Conservation (phyloP, 2,113 vertebrate genomes). For the Caloenas nicobarica region DNA sequence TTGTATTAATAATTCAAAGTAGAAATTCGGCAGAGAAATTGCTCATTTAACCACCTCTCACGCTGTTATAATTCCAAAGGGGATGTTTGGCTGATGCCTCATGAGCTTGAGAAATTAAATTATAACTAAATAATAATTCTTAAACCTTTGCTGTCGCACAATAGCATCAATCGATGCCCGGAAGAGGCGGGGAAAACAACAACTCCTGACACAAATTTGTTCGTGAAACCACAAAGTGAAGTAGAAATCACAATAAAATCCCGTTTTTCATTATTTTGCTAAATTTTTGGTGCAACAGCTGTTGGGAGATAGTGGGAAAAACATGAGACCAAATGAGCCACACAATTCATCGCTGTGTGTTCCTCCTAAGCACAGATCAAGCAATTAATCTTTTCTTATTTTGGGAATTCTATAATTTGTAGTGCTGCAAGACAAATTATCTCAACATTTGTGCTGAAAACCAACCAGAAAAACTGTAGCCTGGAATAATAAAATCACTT, state of each 20-base stretch:
- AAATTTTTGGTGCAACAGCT: not conserved
- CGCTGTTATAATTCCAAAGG: not conserved
- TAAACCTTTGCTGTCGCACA: not conserved
- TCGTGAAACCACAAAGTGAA: not conserved
- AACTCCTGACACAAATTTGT: accelerated
- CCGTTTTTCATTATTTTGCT: accelerated
- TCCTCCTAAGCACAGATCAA: not conserved
- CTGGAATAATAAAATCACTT: accelerated
- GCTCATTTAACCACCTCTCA: accelerated
- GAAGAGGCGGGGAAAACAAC: accelerated
- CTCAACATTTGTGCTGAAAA: not conserved
- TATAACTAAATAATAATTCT: not conserved
- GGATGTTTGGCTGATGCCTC: not conserved
- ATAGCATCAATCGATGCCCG: too few species aligned
- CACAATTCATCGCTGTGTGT: not conserved
- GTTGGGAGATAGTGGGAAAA: not conserved
- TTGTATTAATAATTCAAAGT: not conserved
- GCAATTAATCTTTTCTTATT: not conserved
- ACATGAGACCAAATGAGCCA: not conserved
- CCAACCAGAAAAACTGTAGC: not conserved
- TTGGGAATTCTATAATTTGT: not conserved
- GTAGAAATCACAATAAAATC: accelerated
- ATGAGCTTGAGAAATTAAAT: not conserved
- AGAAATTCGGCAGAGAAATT: not conserved
- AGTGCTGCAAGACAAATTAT: not conserved